phyloP scores from a whole-genome alignment of 2,797 vertebrate species.

The Sebastes cheni region DNA sequence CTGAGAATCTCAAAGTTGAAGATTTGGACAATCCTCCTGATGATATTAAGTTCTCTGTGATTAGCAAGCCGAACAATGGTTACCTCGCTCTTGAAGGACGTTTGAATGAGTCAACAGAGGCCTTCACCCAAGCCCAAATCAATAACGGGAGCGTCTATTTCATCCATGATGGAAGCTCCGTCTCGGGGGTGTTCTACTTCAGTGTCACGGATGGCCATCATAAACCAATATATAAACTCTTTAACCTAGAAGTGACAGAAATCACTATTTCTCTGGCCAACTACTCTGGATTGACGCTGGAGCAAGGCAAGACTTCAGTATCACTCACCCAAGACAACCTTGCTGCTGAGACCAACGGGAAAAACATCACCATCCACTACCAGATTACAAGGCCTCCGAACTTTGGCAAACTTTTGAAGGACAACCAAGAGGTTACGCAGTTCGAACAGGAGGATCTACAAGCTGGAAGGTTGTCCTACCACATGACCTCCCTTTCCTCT shows the following conservation, averaged over 20 bases:
- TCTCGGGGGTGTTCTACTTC: constrained; percentile 92
- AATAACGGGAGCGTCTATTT: constrained; percentile 86
- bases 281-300: constrained; percentile 80
- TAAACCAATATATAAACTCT: constrained; percentile 90
- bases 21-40: constrained; percentile 87
- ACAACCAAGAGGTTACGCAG: constrained; percentile 69
- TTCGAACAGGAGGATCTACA: constrained; percentile 87
- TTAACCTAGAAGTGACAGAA: constrained; percentile 88
- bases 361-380: constrained; percentile 83
- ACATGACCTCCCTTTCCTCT: constrained; percentile 80
- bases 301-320: constrained; percentile 83
- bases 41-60: constrained; percentile 86
- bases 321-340: constrained; percentile 83
- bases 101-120: constrained; percentile 76
- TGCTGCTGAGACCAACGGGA: constrained; percentile 87
- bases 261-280: constrained; percentile 85
- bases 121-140: constrained; percentile 90
- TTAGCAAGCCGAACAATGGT: constrained; percentile 89
- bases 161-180: constrained; percentile 87
- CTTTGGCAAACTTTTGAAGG: constrained; percentile 83
- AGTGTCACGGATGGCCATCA: constrained; percentile 92
- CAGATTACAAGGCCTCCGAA: constrained; percentile 79
- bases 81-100: constrained; percentile 82
- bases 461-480: constrained; percentile 81
- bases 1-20: constrained; percentile 86